Evolutionary conservation across 2,888 invertebrate species (phyloP).

Genomic region (Argyresthia goedartella): DNA sequence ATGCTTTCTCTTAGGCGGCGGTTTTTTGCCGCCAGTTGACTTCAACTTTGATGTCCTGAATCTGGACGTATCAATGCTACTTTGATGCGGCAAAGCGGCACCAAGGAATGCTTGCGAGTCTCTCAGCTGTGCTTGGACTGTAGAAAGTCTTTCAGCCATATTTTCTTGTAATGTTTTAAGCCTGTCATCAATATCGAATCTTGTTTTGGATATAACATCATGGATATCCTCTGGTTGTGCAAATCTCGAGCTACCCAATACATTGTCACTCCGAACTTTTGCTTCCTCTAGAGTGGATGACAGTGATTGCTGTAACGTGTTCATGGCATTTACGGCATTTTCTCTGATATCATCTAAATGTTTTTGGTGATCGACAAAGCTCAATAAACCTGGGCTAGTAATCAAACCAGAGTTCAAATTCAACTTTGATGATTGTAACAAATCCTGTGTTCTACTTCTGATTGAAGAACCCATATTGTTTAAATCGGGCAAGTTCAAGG

Average conservation of each 20-base stretch:
- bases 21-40: no score
- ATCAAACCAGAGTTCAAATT: neutral
- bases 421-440: neutral
- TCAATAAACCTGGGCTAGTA: neutral
- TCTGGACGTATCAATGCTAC: no score
- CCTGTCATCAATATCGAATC: conserved; percentile 41
- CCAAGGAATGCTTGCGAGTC: neutral
- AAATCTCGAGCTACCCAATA: conserved; percentile 2
- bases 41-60: no score
- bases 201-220: conserved; percentile 26
- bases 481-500: conserved; percentile 16
- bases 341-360: conserved; percentile 16
- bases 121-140: conserved; percentile 25
- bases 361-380: neutral
- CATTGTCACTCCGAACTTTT: conserved; percentile 5
- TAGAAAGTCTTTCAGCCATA: conserved; percentile 38
- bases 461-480: conserved; percentile 4
- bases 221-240: conserved; percentile 19
- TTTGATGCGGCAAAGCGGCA: no score
- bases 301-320: conserved; percentile 29
- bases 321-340: conserved; percentile 28
- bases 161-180: conserved; percentile 39
- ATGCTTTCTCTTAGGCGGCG: no score
- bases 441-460: neutral
- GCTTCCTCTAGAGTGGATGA: conserved; percentile 23